phyloP scores from a whole-genome alignment of 2,888 invertebrate genomes.

The Acleris emargana region DNA sequence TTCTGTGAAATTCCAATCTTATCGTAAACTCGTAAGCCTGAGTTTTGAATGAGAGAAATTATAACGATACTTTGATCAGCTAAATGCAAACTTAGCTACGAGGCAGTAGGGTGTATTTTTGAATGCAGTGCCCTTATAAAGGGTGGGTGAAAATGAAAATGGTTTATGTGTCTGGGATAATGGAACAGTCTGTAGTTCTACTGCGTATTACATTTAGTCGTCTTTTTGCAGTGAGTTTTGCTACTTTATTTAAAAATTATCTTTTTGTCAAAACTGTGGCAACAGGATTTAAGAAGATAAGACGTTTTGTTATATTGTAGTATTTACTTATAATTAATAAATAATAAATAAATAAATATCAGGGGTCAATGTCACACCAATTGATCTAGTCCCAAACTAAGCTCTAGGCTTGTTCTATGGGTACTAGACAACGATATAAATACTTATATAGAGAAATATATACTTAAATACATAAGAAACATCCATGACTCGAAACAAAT shows the following conservation, averaged over 20 bases:
- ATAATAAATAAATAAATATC: no score
- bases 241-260: not conserved
- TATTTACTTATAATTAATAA: no score
- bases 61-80: not conserved
- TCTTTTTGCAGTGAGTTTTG: not conserved
- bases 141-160: slow-evolving; percentile 1
- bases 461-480: no score
- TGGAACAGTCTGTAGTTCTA: slow-evolving; percentile 16
- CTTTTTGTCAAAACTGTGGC: not conserved
- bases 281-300: no score
- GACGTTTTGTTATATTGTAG: no score
- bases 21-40: not conserved
- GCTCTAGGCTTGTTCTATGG: no score
- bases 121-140: not conserved
- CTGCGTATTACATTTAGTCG: slow-evolving; percentile 16
- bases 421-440: no score
- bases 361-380: no score
- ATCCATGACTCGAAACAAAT: no score
- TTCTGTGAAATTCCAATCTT: slow-evolving; percentile 10
- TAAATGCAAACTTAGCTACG: not conserved
- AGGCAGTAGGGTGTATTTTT: slow-evolving; percentile 10
- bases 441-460: no score
- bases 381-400: no score
- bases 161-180: slow-evolving; percentile 18
- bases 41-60: slow-evolving; percentile 7